phyloP scores from a whole-genome alignment of 2,888 invertebrate genomes.

The Omphaloscelis lunosa region DNA sequence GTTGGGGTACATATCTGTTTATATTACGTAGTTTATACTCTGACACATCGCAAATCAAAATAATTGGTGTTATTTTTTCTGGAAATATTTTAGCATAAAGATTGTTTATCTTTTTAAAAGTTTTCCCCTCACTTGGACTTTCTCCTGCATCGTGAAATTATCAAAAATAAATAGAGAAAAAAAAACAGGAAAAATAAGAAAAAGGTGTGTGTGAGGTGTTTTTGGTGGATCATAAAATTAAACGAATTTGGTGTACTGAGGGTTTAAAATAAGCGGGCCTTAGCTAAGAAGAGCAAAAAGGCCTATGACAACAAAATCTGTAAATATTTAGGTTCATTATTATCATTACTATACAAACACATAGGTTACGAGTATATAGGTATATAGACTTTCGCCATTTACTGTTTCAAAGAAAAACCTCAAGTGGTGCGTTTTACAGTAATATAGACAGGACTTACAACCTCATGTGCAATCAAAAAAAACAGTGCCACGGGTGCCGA shows the following conservation, averaged over 20 bases:
- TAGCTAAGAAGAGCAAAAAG: background rate
- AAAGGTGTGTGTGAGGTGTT: too few relatives aligned
- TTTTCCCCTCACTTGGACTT: too few relatives aligned
- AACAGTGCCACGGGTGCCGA: too few relatives aligned
- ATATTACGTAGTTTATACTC: slow-evolving; percentile 37
- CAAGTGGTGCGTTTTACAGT: too few relatives aligned
- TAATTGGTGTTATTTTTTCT: slow-evolving; percentile 27
- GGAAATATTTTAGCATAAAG: background rate
- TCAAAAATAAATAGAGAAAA: background rate
- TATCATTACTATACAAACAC: too few relatives aligned
- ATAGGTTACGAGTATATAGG: too few relatives aligned
- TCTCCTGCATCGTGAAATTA: slow-evolving; percentile 5
- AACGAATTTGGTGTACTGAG: background rate
- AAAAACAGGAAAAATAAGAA: too few relatives aligned
- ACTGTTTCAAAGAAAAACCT: background rate
- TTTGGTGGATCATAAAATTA: background rate
- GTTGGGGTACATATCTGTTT: slow-evolving; percentile 26
- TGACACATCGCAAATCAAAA: slow-evolving; percentile 43
- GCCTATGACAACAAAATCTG: too few relatives aligned
- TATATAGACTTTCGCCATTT: background rate
- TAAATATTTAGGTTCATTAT: too few relatives aligned
- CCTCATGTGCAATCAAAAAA: too few relatives aligned
- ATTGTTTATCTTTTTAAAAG: too few relatives aligned
- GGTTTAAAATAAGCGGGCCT: background rate
- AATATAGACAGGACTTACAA: background rate